Conservation (phyloP, 2,888 invertebrate genomes). For the Gortyna flavago region DNA sequence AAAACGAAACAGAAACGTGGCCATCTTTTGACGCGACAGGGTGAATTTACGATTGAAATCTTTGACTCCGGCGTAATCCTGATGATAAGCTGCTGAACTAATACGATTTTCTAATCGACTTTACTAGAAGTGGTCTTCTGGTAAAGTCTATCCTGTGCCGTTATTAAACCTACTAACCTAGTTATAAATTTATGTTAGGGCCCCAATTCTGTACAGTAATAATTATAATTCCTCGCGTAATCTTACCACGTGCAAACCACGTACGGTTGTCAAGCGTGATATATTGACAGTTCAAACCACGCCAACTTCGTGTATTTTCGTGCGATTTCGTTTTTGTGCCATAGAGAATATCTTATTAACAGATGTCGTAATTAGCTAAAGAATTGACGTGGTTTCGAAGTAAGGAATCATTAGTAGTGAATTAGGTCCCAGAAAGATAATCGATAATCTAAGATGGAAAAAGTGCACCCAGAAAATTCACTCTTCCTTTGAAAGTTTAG, state of each 20-base stretch:
- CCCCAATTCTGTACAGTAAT: not conserved
- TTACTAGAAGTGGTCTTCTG: too few species aligned
- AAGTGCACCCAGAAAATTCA: not conserved
- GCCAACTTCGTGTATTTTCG: not conserved
- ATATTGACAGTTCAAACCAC: not conserved
- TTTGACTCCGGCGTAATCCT: not conserved
- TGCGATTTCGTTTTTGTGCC: not conserved
- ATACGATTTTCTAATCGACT: too few species aligned
- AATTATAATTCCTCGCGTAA: not conserved
- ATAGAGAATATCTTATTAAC: not conserved
- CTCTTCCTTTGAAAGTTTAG: not conserved
- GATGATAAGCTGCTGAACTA: not conserved
- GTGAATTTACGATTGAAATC: not conserved
- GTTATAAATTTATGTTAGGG: not conserved
- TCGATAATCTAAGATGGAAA: not conserved
- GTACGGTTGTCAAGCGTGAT: not conserved
- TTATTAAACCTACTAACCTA: not conserved
- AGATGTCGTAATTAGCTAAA: not conserved
- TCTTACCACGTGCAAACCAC: not conserved
- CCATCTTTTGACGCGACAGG: not conserved
- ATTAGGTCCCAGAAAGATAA: not conserved
- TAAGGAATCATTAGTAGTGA: not conserved
- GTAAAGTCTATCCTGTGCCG: not conserved
- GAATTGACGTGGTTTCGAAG: not conserved
- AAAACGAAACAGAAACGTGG: not conserved